Conservation (phyloP, 2,113 vertebrate genomes). For the Microcebus jonahi region DNA sequence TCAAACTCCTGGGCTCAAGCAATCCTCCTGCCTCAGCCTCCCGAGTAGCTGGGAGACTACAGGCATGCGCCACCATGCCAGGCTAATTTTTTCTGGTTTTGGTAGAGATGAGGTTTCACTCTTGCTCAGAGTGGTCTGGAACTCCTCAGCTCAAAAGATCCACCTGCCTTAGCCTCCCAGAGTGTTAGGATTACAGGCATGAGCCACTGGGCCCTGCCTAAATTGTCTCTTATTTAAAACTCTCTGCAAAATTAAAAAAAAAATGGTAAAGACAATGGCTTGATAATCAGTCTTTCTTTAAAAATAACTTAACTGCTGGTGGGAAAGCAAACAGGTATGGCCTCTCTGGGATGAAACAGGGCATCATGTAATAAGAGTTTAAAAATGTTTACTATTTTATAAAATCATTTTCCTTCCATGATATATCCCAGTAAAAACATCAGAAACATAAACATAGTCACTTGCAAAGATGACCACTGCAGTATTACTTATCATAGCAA, state of each 20-base stretch:
- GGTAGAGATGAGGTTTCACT: no score
- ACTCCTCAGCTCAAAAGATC: no score
- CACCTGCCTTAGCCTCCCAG: no score
- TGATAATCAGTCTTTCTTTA: not conserved
- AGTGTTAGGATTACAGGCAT: no score
- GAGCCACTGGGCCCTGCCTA: not conserved
- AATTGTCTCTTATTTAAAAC: not conserved
- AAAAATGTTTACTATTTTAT: not conserved
- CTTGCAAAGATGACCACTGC: not conserved
- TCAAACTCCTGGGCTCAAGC: no score
- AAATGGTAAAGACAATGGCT: not conserved
- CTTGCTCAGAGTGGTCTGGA: no score
- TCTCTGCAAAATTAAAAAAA: constrained; percentile 2
- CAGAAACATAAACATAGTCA: constrained; percentile 19
- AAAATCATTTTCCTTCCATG: not conserved
- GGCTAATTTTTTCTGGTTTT: no score
- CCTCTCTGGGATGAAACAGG: not conserved
- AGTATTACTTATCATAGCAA: constrained; percentile 3
- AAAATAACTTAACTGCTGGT: not conserved
- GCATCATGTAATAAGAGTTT: not conserved
- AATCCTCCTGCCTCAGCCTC: no score
- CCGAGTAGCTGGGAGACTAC: no score
- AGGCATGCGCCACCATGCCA: no score
- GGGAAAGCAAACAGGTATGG: not conserved
- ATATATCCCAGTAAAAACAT: not conserved